Evolutionary conservation across 2,113 vertebrate species (phyloP).

Genomic region (Pomatorhinus ruficollis): DNA sequence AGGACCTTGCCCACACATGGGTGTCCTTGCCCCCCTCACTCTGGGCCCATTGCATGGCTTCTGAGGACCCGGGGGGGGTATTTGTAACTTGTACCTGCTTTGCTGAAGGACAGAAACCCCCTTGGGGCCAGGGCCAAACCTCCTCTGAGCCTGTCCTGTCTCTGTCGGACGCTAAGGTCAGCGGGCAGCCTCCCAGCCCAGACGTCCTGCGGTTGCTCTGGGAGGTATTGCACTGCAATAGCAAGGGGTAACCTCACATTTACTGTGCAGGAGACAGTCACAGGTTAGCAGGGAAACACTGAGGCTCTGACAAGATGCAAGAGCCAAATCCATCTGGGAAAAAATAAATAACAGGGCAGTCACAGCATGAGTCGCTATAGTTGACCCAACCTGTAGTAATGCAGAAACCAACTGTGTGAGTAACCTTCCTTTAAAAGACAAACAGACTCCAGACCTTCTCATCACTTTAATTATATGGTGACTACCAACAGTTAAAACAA

Average conservation of each 20-base stretch:
- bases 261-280: neutral
- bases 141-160: neutral
- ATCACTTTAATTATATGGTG: neutral
- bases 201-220: accelerated
- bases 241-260: neutral
- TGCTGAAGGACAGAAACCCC: neutral
- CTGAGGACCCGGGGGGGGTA: accelerated
- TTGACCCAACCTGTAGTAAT: neutral
- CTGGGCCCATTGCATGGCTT: neutral
- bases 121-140: neutral
- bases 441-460: neutral
- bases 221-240: neutral
- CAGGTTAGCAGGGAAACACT: neutral
- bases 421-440: neutral
- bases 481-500: neutral
- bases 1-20: neutral
- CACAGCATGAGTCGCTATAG: neutral
- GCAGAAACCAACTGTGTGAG: neutral
- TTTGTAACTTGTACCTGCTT: neutral
- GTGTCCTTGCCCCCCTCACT: accelerated
- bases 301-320: neutral
- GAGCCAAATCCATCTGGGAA: neutral
- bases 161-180: neutral
- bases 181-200: neutral
- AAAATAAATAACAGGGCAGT: neutral